Evolutionary conservation across 1,140 invertebrate species (phyloP).

Genomic region (Alviniconcha marisindica): DNA sequence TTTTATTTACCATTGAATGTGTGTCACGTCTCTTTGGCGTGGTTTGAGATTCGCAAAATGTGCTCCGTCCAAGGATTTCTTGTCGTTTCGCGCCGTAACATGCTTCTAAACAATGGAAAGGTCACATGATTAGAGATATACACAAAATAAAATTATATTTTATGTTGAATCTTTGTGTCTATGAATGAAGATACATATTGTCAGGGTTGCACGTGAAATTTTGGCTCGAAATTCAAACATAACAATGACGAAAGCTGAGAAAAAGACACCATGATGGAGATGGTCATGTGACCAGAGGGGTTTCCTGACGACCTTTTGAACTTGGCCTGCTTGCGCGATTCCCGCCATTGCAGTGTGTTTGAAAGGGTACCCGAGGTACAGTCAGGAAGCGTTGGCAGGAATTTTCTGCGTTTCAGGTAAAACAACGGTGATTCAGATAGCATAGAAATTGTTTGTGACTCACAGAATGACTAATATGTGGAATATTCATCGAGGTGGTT

Average conservation of each 20-base stretch:
- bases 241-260: constrained; percentile 66
- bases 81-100: constrained; percentile 62
- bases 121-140: constrained; percentile 35
- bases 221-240: constrained; percentile 65
- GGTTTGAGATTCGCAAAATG: constrained; percentile 53
- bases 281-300: constrained; percentile 71
- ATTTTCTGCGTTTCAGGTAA: constrained; percentile 27
- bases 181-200: constrained; percentile 17
- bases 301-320: constrained; percentile 70
- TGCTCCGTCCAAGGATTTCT: constrained; percentile 47
- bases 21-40: constrained; percentile 44
- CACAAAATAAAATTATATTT: constrained; percentile 28
- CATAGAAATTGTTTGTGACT: neutral
- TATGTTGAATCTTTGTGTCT: constrained; percentile 3
- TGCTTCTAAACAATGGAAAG: constrained; percentile 35
- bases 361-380: neutral
- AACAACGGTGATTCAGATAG: constrained; percentile 4
- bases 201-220: constrained; percentile 62
- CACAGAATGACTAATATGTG: constrained; percentile 6
- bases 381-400: neutral
- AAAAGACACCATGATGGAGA: constrained; percentile 68
- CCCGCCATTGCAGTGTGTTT: constrained; percentile 55
- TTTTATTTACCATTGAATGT: constrained; percentile 49
- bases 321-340: constrained; percentile 60
- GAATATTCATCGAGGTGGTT: neutral